Evolutionary conservation across 2,797 vertebrate genomes (phyloP).

Genomic region (Coregonus ussuriensis): DNA sequence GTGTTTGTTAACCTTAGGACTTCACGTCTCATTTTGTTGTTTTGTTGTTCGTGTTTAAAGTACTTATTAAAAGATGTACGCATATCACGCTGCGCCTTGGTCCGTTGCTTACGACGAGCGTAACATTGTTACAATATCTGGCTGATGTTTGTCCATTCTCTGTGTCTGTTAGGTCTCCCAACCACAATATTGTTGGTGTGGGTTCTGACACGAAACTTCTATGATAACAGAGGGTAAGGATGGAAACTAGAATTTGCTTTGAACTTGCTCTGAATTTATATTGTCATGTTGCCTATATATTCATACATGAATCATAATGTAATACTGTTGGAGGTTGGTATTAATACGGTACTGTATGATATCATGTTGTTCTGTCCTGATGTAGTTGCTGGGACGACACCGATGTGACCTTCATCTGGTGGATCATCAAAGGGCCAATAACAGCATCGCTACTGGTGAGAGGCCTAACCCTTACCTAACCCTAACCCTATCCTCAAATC

Average conservation of each 20-base stretch:
- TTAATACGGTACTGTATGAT: neutral
- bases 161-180: conserved; percentile 75
- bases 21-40: too few relatives aligned
- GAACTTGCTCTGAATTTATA: neutral
- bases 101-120: too few relatives aligned
- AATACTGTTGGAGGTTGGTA: neutral
- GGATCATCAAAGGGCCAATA: conserved; percentile 88
- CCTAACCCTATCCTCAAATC: too few relatives aligned
- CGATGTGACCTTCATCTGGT: conserved; percentile 79
- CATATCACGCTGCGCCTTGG: too few relatives aligned
- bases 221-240: conserved; percentile 74
- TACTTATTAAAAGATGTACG: too few relatives aligned
- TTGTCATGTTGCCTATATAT: too few relatives aligned
- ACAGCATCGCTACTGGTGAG: conserved; percentile 84
- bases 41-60: too few relatives aligned
- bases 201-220: conserved; percentile 80
- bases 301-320: neutral
- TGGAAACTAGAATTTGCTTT: too few relatives aligned
- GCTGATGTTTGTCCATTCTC: neutral
- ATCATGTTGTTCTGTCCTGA: conserved; percentile 11
- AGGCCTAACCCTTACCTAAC: conserved; percentile 20
- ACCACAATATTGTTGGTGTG: conserved; percentile 75
- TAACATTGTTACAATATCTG: too few relatives aligned
- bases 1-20: too few relatives aligned
- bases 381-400: conserved; percentile 88